Percentiles rank a stretch among this genome's conserved stretches.
Evolutionary conservation across 2,888 invertebrate genomes (phyloP).

Genomic region (Aleiodes alternator): DNA sequence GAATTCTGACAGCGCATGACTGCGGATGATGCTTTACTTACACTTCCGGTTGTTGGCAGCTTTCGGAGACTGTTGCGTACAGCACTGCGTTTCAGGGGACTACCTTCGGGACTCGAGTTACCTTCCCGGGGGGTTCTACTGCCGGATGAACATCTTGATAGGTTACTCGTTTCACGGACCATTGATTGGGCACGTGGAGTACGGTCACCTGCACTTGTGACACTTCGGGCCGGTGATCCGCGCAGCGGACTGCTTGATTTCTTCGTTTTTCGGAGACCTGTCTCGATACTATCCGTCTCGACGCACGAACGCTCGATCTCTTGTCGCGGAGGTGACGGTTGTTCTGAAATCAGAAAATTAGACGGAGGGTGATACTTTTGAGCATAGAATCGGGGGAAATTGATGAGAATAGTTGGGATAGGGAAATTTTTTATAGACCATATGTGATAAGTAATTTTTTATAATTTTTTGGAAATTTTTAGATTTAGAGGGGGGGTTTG

Average conservation of each 20-base stretch:
- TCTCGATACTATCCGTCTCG: constrained; percentile 78
- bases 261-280: constrained; percentile 83
- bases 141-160: constrained; percentile 67
- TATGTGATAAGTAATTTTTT: no score
- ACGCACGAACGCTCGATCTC: constrained; percentile 68
- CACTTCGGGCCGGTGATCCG: constrained; percentile 63
- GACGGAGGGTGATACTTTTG: neutral
- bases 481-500: no score
- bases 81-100: constrained; percentile 80
- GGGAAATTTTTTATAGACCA: no score
- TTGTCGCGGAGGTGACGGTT: constrained; percentile 59
- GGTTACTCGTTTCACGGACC: constrained; percentile 68
- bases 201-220: constrained; percentile 64
- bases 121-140: constrained; percentile 67
- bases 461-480: no score
- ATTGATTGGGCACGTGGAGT: constrained; percentile 66
- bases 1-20: constrained; percentile 69
- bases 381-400: no score
- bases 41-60: constrained; percentile 76
- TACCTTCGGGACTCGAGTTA: constrained; percentile 72
- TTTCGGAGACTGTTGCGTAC: constrained; percentile 75
- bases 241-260: constrained; percentile 63
- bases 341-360: constrained; percentile 62
- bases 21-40: constrained; percentile 63
- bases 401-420: no score